These are phyloP conservation scores for Volucella inflata DNA, from an alignment of 2,888 invertebrate genomes.

Conservation along the genomic window DNA sequence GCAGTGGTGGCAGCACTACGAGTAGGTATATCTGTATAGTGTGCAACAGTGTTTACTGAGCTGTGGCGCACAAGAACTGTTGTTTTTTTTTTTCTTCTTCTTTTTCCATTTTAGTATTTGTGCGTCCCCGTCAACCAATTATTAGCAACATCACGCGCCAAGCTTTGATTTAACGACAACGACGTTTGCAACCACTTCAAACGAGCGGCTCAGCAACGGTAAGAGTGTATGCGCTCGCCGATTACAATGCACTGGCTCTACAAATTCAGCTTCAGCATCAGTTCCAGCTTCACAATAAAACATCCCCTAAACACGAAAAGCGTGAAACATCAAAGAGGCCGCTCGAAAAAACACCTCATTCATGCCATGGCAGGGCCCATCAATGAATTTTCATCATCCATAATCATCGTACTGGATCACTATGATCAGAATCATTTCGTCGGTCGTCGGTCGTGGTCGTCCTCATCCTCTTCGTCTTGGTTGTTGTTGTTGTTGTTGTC, in stretches of 20 bases:
- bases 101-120: neutral
- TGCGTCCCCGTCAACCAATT: constrained; percentile 66
- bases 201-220: constrained; percentile 30
- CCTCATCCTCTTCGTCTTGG: constrained; percentile 33
- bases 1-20: constrained; percentile 16
- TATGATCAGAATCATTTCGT: constrained; percentile 61
- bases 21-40: neutral
- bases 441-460: constrained; percentile 39
- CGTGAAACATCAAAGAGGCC: constrained; percentile 73
- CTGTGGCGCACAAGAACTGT: constrained; percentile 54
- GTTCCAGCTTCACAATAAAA: constrained; percentile 63
- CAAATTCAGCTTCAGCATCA: no score
- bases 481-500: constrained; percentile 37
- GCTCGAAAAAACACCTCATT: constrained; percentile 71
- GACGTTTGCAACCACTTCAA: constrained; percentile 73
- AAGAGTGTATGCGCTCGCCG: constrained; percentile 19
- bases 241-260: constrained; percentile 43
- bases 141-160: constrained; percentile 73
- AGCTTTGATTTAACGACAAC: constrained; percentile 68
- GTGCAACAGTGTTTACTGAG: constrained; percentile 67
- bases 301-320: constrained; percentile 74
- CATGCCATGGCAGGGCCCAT: constrained; percentile 62
- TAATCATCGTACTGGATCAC: constrained; percentile 73
- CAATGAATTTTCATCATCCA: constrained; percentile 75
- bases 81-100: constrained; percentile 48